Evolutionary conservation across 2,113 vertebrate genomes (phyloP).

Genomic region (Myiagra hebetior): DNA sequence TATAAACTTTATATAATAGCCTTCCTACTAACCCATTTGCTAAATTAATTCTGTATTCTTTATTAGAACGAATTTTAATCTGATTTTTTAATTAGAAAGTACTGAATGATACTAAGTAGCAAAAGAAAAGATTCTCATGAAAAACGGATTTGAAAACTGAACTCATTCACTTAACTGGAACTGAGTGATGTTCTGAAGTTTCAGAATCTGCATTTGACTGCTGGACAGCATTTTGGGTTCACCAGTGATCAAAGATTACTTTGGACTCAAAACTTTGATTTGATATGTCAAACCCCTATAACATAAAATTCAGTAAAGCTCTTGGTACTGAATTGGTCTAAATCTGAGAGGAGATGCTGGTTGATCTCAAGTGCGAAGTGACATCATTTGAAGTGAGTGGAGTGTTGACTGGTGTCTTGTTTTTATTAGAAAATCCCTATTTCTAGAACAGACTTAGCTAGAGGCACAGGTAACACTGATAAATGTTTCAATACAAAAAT

Average conservation of each 20-base stretch:
- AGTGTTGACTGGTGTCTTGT: not conserved
- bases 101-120: not conserved
- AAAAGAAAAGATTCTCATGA: not conserved
- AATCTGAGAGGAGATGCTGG: not conserved
- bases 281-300: not conserved
- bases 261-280: not conserved
- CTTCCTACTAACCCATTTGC: not conserved
- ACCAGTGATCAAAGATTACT: not conserved
- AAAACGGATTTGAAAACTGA: not conserved
- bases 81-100: not conserved
- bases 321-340: not conserved
- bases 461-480: not conserved
- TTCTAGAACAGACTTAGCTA: not conserved
- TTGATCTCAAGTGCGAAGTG: not conserved
- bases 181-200: not conserved
- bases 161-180: not conserved
- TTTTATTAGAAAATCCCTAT: not conserved
- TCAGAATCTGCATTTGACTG: not conserved
- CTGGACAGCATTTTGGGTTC: not conserved
- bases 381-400: not conserved
- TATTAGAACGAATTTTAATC: not conserved
- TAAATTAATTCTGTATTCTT: not conserved
- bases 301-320: not conserved
- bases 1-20: not conserved
- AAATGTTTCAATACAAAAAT: not conserved